Conservation (phyloP, 1,140 invertebrate genomes). For the Gonioctena quinquepunctata region DNA sequence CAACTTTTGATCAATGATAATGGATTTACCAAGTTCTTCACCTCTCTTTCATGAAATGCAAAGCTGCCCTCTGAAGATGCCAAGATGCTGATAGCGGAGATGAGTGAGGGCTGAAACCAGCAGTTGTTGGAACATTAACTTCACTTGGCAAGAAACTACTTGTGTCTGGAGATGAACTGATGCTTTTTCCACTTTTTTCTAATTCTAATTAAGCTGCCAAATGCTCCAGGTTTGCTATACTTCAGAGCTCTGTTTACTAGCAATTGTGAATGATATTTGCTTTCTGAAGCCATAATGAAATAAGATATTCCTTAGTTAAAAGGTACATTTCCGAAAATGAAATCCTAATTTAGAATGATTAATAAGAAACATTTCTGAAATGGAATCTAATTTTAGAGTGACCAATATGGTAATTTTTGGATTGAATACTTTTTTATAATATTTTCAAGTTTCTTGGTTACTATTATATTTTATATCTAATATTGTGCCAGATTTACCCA, state of each 20-base stretch:
- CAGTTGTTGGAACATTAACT: constrained; percentile 56
- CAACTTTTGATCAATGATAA: no score
- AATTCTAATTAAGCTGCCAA: constrained; percentile 61
- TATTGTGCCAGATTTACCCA: no score
- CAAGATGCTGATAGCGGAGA: constrained; percentile 62
- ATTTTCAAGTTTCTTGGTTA: no score
- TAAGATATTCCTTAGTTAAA: no score
- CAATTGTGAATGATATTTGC: constrained; percentile 72
- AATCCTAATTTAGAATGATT: no score
- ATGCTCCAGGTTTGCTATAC: constrained; percentile 68
- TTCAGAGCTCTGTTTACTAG: constrained; percentile 70
- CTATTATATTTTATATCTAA: no score
- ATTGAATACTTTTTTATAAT: no score
- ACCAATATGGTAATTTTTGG: no score
- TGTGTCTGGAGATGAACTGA: constrained; percentile 44
- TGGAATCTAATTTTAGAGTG: no score
- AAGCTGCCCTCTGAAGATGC: constrained; percentile 61
- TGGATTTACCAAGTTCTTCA: constrained; percentile 59
- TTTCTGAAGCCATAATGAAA: constrained; percentile 64
- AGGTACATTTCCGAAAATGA: no score
- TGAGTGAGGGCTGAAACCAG: constrained; percentile 54
- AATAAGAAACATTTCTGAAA: no score
- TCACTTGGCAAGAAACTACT: constrained; percentile 56
- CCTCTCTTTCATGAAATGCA: constrained; percentile 56
- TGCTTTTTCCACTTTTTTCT: constrained; percentile 29